Evolutionary conservation across 2,888 invertebrate genomes (phyloP).

Genomic region (Folsomia manolachei): DNA sequence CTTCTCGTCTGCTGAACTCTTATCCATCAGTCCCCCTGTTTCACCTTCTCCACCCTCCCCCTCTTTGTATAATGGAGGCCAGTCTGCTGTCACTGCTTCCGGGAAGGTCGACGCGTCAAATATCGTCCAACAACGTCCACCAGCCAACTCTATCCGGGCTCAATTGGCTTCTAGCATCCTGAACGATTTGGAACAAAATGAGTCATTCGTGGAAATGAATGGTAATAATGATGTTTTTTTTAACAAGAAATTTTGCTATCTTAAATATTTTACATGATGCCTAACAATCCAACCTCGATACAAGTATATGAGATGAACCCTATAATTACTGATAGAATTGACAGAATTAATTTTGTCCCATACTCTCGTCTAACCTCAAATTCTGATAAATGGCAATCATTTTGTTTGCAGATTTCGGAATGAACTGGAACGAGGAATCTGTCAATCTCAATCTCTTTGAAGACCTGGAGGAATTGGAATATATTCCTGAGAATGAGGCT

Average conservation of each 20-base stretch:
- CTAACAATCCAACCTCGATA: background rate
- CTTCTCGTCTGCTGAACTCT: conserved; percentile 49
- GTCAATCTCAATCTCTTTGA: conserved; percentile 42
- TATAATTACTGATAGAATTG: no score
- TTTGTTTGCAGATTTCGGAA: conserved; percentile 29
- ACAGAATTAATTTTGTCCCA: no score
- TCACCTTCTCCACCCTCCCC: conserved; percentile 42
- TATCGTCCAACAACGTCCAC: background rate
- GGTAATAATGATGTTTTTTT: no score
- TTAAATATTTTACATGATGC: background rate
- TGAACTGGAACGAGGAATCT: conserved; percentile 38
- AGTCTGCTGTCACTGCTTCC: background rate
- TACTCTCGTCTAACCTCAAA: no score
- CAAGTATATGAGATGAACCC: no score
- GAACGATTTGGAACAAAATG: conserved; percentile 31
- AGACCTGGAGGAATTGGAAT: conserved; percentile 42
- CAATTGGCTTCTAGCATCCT: conserved; percentile 36
- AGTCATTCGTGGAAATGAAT: background rate
- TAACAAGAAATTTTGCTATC: no score
- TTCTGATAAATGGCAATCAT: no score
- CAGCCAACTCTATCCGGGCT: conserved; percentile 27
- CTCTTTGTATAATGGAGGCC: conserved; percentile 27
- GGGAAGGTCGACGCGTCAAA: conserved; percentile 7
- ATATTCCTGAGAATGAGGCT: conserved; percentile 26
- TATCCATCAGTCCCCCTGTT: conserved; percentile 36